Evolutionary conservation across 2,113 vertebrate genomes (phyloP).

Genomic region (Callospermophilus lateralis): DNA sequence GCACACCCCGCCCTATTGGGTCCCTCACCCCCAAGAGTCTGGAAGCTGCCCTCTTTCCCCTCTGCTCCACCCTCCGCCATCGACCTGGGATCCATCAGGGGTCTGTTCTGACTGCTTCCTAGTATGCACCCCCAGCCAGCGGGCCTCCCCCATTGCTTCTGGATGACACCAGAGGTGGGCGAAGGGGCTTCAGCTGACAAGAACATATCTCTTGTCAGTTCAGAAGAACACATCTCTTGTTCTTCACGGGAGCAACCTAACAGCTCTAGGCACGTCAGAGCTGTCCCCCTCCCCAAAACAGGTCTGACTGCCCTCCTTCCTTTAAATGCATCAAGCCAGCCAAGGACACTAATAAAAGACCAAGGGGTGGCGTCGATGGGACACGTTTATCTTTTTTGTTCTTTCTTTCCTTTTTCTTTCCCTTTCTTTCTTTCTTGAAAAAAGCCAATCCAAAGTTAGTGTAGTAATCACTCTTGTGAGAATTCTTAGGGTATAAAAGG

Average conservation of each 20-base stretch:
- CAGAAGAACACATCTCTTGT: rapidly evolving
- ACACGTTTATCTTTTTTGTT: no score
- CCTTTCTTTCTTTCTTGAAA: neutral
- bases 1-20: rapidly evolving
- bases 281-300: neutral
- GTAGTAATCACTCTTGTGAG: neutral
- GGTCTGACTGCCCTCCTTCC: neutral
- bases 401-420: no score
- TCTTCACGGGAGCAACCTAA: neutral
- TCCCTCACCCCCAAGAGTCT: neutral
- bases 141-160: neutral
- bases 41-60: neutral
- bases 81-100: rapidly evolving
- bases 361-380: no score
- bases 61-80: neutral
- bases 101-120: neutral
- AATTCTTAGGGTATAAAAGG: neutral
- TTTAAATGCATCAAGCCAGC: neutral
- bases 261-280: neutral
- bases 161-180: neutral
- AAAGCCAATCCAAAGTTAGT: rapidly evolving
- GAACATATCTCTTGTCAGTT: no score
- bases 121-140: no score
- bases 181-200: neutral
- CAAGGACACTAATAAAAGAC: neutral